Evolutionary conservation across 2,888 invertebrate genomes (phyloP), one percentile per base, ranked within the genome.

Genomic region (Neocrepidodera transversa): DNA sequence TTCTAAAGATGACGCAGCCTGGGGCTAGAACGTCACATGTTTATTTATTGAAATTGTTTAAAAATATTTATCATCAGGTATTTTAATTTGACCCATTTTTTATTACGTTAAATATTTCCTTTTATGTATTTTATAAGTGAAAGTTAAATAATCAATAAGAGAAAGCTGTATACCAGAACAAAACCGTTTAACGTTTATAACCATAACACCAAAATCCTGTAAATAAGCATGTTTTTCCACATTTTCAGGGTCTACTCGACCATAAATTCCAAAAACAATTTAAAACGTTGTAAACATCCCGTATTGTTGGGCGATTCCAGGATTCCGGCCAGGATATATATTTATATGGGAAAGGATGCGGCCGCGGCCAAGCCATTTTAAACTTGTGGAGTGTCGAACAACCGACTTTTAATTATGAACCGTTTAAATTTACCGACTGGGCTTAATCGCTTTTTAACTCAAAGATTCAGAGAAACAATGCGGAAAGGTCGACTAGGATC

Each of bases 261-360:
- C 45, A 45, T 45, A 45, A 45, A 45, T 45, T 45, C 45, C 28
- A 8, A 26, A 26, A 26, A 13, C 45, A 45, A 45, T 45, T 45
- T 45, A 45, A 45, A 45, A 26, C 45, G 45, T 45, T 26, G 45
- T 45, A 45, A 45, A 45, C 45, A 45, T 45, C 45, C 45, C 45
- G 8, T 45, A 45, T 45, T 45, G 45, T 45, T 45, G 45, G 45
- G 6, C 26, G 14, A 45, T 11, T 45, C 26, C 28, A n/a, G 11
- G 13, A 11, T 26, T 4, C 45, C 11, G 11, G 45, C 45, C 26
- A 14, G 45, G 26, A 23, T 23, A 36, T 36, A 36, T 36, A 36
- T 36, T 11, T 36, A 11, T 5, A 16, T 36, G 7, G 13, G 11
- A 11, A 11, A 36, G 36, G 4, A 1, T 14, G 26, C 26, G 14